Percentiles rank a stretch among this genome's conserved stretches.
Conservation (phyloP, 2,113 vertebrate species). For the Verasper variegatus region DNA sequence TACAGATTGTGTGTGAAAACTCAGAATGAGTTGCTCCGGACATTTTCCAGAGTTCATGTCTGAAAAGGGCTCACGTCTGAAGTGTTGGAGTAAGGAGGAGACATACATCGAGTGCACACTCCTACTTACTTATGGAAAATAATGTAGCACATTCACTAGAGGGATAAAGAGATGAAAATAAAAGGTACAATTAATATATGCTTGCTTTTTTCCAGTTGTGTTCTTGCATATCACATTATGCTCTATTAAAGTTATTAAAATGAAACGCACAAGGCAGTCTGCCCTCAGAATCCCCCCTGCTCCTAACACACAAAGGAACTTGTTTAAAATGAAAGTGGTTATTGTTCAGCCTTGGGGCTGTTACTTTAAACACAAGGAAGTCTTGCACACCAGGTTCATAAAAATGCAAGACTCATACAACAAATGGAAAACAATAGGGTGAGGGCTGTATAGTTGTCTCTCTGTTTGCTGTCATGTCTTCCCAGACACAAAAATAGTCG, state of each 20-base stretch:
- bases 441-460: not conserved
- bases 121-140: not conserved
- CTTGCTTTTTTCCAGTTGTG: not conserved
- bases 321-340: constrained; percentile 26
- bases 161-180: constrained; percentile 12
- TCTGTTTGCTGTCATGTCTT: constrained; percentile 8
- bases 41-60: too few relatives aligned
- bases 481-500: not conserved
- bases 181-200: not conserved
- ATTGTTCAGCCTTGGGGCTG: constrained; percentile 23
- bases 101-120: not conserved
- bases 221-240: constrained; percentile 6
- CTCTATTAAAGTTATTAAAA: constrained; percentile 43
- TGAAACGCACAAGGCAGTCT: constrained; percentile 8
- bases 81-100: not conserved
- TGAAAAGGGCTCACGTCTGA: too few relatives aligned
- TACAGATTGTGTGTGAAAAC: too few relatives aligned
- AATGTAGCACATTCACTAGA: not conserved
- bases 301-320: not conserved
- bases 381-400: constrained; percentile 25
- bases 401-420: constrained; percentile 18
- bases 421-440: constrained; percentile 31
- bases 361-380: constrained; percentile 17
- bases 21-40: too few relatives aligned
- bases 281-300: not conserved